These are phyloP conservation scores for Clarias platycephalus DNA, from an alignment of 2,797 vertebrate species.

Conservation along the genomic window DNA sequence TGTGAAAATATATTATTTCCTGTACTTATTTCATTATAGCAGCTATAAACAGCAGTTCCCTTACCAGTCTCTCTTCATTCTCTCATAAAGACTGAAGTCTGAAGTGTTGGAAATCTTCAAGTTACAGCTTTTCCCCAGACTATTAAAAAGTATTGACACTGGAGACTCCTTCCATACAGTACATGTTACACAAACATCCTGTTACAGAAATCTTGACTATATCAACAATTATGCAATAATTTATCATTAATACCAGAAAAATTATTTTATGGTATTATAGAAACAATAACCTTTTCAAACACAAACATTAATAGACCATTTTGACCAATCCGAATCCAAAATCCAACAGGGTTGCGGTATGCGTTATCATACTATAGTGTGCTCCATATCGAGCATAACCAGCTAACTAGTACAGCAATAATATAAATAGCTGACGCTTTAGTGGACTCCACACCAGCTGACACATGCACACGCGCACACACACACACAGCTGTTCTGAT, in stretches of 20 bases:
- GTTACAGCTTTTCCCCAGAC: neutral
- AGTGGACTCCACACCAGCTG: conserved; percentile 31
- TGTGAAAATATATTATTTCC: neutral
- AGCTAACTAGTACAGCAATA: conserved; percentile 4
- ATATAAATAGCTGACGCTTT: conserved; percentile 24
- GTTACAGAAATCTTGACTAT: neutral
- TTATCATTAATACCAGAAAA: no score
- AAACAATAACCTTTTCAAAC: neutral
- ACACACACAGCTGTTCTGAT: conserved; percentile 30
- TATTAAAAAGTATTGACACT: neutral
- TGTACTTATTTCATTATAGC: neutral
- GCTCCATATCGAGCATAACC: neutral
- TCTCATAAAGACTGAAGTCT: neutral
- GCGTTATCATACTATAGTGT: neutral
- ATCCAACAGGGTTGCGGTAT: neutral
- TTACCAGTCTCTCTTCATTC: neutral
- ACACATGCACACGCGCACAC: conserved; percentile 30
- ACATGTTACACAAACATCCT: neutral
- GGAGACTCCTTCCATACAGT: neutral
- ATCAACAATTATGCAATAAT: neutral
- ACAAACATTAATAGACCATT: neutral
- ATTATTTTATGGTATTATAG: neutral
- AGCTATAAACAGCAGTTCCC: neutral
- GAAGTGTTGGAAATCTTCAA: neutral
- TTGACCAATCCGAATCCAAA: neutral